Percentiles rank a stretch among this genome's conserved stretches.
Evolutionary conservation across 2,888 invertebrate species (phyloP).

Genomic region (Euzetes globulus): DNA sequence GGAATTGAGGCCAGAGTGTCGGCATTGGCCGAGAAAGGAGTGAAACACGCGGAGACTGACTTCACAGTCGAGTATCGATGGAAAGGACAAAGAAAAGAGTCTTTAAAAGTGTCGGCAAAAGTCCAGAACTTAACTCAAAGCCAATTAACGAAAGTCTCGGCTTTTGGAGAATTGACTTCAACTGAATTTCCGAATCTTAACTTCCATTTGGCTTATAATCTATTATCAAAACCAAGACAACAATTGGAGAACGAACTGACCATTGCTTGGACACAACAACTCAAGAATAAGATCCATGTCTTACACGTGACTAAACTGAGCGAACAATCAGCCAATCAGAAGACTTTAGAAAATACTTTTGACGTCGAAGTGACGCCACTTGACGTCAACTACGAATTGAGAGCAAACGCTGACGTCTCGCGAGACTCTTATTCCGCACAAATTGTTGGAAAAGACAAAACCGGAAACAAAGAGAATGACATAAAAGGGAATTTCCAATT

Average conservation of each 20-base stretch:
- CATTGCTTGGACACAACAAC: constrained; percentile 27
- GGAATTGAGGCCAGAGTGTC: neutral
- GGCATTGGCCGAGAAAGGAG: neutral
- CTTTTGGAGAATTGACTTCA: constrained; percentile 33
- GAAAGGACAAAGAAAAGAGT: neutral
- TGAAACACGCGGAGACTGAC: neutral
- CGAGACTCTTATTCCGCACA: neutral
- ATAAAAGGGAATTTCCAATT: constrained; percentile 36
- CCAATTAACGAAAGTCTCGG: constrained; percentile 35
- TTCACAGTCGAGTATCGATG: constrained; percentile 7
- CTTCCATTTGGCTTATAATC: constrained; percentile 36
- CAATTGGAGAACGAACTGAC: constrained; percentile 38
- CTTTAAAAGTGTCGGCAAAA: constrained; percentile 11
- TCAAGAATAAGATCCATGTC: neutral
- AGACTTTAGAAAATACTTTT: neutral
- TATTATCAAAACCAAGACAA: constrained; percentile 34
- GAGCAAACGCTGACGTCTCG: neutral
- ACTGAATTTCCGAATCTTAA: constrained; percentile 36
- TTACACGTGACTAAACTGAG: constrained; percentile 8
- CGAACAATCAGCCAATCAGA: neutral
- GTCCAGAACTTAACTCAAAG: constrained; percentile 28
- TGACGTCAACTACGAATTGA: constrained; percentile 22
- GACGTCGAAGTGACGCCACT: neutral
- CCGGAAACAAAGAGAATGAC: neutral
- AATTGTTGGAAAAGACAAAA: neutral